Evolutionary conservation across 2,113 vertebrate genomes (phyloP), one percentile per base, ranked within the genome.

Genomic region (Lates calcarifer): DNA sequence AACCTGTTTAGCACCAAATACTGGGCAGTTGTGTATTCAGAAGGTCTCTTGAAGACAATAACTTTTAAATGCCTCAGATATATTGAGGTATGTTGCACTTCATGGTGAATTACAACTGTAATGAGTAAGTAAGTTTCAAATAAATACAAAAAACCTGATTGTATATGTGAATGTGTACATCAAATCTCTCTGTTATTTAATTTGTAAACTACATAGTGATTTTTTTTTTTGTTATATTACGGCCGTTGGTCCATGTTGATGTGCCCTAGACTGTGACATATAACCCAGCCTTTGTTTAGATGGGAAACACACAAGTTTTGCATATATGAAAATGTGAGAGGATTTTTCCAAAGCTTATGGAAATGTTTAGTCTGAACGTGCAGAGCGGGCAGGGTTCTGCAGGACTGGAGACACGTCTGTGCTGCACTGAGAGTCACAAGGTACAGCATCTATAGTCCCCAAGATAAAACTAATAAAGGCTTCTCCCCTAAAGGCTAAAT

Each of bases 271-370:
- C 37, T 63, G 22, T 53, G n/a, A 72, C 26, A 31, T 26, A 31
- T 33, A 14, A 69, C 3, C n/a, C 10, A 39, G 20, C 14, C 45
- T 63, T 85, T 70, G 65, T 57, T 83, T 74, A 17, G 41, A 74
- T 58, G 18, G 37, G 26, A 69, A 74, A 76, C 39, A 57, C 15
- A 62, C 29, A 47, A 6, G 28, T 78, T 93, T 93, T 91, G 61
- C 80, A 91, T 92, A 31, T 60, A 90, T 82, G 89, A 78, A 92
- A 93, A 92, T 88, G 45, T 58, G 57, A 47, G 56, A 26, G 57
- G 62, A 51, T 45, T 84, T 89, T 84, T 15, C 60, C 74, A 83
- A 76, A 86, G 49, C 55, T 56, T 83, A 94, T 91, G 91, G 74
- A 94, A 92, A 91, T 92, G 51, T 79, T 65, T 28, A 24, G 35